phyloP scores from a whole-genome alignment of 2,113 vertebrate genomes.

The Xiphorhynchus elegans region DNA sequence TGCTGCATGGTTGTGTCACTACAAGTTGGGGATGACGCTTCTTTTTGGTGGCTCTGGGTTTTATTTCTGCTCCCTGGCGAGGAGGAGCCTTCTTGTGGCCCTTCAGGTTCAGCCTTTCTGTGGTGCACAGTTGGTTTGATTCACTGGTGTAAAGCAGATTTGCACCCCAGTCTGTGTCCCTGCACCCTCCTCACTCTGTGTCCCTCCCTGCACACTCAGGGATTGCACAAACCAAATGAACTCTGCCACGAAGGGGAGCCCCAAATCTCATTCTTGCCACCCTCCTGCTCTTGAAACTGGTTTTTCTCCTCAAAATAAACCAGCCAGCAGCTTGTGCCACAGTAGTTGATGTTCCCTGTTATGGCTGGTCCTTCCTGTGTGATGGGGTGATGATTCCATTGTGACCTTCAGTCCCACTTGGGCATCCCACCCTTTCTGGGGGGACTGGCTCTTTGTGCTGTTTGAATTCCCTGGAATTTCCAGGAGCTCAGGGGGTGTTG shows the following conservation, averaged over 20 bases:
- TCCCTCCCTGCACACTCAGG: neutral
- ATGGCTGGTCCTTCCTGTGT: fast-evolving
- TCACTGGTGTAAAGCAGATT: neutral
- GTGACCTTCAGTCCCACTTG: neutral
- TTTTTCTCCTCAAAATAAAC: neutral
- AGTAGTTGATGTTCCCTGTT: neutral
- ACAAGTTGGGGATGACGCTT: neutral
- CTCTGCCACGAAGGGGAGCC: neutral
- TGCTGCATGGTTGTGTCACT: neutral
- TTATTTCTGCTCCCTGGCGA: neutral
- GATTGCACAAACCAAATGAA: neutral
- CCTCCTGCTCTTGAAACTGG: neutral
- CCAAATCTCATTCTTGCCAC: neutral
- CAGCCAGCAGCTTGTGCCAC: fast-evolving
- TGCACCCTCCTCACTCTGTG: too few relatives aligned
- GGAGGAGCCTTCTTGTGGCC: neutral
- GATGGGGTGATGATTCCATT: neutral
- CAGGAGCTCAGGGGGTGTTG: neutral
- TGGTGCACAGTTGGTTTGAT: neutral
- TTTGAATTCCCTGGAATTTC: fast-evolving
- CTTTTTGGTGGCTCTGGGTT: fast-evolving
- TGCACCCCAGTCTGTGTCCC: too few relatives aligned
- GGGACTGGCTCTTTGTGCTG: neutral
- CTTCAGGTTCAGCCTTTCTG: neutral
- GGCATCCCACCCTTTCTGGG: neutral